These are phyloP conservation scores for Syngnathus acus DNA, from an alignment of 2,797 vertebrate genomes.

Conservation along the genomic window DNA sequence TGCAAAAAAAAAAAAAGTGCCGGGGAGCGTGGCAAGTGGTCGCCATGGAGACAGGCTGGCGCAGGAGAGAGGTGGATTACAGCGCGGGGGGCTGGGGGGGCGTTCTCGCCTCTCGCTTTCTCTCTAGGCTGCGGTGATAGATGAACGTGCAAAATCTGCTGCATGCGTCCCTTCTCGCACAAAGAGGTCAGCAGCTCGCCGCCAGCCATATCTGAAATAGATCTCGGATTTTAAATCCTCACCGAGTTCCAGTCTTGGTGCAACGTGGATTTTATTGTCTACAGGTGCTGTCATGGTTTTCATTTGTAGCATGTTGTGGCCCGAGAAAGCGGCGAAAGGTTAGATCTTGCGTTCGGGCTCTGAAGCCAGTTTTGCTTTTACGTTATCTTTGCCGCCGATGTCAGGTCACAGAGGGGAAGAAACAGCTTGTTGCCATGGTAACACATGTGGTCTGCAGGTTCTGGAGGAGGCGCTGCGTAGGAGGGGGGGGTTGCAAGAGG, in stretches of 20 bases:
- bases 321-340: neutral
- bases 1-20: neutral
- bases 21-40: constrained; percentile 41
- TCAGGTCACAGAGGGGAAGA: neutral
- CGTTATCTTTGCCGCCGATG: neutral
- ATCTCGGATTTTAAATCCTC: too few relatives aligned
- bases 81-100: constrained; percentile 6
- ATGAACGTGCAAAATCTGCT: constrained; percentile 35
- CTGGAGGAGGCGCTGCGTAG: neutral
- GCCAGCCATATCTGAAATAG: too few relatives aligned
- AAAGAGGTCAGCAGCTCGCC: neutral
- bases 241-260: too few relatives aligned
- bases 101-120: neutral
- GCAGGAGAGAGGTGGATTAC: constrained; percentile 18
- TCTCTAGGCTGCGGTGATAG: constrained; percentile 23
- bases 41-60: constrained; percentile 56
- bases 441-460: constrained; percentile 9
- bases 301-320: too few relatives aligned
- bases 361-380: neutral
- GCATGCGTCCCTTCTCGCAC: neutral
- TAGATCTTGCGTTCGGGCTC: neutral
- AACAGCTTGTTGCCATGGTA: neutral
- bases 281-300: too few relatives aligned
- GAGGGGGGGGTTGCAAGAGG: neutral
- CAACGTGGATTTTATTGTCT: too few relatives aligned